These are phyloP conservation scores for Dioctria rufipes DNA, from an alignment of 2,888 invertebrate genomes.

Conservation along the genomic window DNA sequence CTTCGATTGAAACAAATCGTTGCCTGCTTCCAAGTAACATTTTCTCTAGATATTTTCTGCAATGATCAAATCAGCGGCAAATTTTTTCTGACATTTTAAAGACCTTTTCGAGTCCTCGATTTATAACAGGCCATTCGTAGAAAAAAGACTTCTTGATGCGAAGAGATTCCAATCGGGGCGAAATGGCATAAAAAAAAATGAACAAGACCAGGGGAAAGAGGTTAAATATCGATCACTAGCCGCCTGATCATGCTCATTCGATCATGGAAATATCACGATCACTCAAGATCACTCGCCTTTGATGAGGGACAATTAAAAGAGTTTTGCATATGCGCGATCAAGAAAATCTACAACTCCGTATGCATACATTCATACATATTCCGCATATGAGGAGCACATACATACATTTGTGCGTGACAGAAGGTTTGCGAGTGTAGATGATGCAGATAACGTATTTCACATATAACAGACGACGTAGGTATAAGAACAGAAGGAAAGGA, in stretches of 20 bases:
- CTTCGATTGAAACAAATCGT: conserved; percentile 44
- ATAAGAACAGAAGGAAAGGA: conserved; percentile 2
- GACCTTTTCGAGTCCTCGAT: conserved; percentile 43
- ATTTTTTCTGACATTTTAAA: conserved; percentile 56
- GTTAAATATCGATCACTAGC: conserved; percentile 49
- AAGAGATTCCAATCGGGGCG: conserved; percentile 36
- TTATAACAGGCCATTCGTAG: conserved; percentile 37
- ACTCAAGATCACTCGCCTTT: conserved; percentile 42
- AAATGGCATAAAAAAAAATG: conserved; percentile 6
- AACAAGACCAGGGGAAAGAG: conserved; percentile 12
- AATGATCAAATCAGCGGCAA: conserved; percentile 56
- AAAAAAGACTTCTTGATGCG: neutral
- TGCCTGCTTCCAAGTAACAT: conserved; percentile 33
- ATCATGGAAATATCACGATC: conserved; percentile 50
- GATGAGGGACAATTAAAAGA: conserved; percentile 38
- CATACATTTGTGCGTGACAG: too few relatives aligned
- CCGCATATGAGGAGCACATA: too few relatives aligned
- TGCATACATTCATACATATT: too few relatives aligned
- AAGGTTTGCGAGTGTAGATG: too few relatives aligned
- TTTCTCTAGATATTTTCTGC: neutral
- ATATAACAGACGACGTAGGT: neutral
- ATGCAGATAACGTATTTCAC: neutral
- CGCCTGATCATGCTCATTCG: conserved; percentile 45
- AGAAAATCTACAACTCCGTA: conserved; percentile 9
- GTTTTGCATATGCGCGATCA: conserved; percentile 2